Evolutionary conservation across 2,888 invertebrate genomes (phyloP).

Genomic region (Pseudococcus jackbeardsleyi): DNA sequence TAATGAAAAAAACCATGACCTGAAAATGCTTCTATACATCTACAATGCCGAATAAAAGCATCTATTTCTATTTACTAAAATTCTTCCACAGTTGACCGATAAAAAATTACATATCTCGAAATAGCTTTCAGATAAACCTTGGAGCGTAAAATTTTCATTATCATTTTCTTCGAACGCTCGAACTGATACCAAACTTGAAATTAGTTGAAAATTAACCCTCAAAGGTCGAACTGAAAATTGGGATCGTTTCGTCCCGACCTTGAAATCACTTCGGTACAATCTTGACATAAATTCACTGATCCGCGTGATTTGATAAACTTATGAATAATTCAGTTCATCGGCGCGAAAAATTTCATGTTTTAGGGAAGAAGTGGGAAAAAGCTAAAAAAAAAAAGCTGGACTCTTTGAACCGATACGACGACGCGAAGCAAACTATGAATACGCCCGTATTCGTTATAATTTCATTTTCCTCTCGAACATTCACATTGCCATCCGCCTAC

Average conservation of each 20-base stretch:
- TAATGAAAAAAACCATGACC: background rate
- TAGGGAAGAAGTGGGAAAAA: background rate
- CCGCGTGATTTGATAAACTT: conserved; percentile 25
- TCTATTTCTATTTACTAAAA: background rate
- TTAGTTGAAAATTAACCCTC: background rate
- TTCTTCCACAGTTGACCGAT: background rate
- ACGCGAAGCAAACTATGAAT: background rate
- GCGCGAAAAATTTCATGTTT: conserved; percentile 13
- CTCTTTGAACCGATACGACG: background rate
- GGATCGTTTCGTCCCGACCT: background rate
- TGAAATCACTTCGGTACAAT: conserved; percentile 3
- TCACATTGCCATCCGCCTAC: background rate
- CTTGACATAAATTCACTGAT: conserved; percentile 7
- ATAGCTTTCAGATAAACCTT: background rate
- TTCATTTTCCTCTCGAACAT: background rate
- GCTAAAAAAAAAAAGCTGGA: background rate
- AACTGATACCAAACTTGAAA: background rate
- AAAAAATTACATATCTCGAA: background rate
- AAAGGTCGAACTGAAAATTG: background rate
- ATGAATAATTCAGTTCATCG: conserved; percentile 21
- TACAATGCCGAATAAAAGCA: background rate
- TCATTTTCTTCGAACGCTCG: background rate
- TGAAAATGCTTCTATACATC: background rate
- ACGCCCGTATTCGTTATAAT: background rate
- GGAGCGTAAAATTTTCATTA: background rate